Conservation (phyloP, 2,888 invertebrate genomes). For the Spialia ferax region DNA sequence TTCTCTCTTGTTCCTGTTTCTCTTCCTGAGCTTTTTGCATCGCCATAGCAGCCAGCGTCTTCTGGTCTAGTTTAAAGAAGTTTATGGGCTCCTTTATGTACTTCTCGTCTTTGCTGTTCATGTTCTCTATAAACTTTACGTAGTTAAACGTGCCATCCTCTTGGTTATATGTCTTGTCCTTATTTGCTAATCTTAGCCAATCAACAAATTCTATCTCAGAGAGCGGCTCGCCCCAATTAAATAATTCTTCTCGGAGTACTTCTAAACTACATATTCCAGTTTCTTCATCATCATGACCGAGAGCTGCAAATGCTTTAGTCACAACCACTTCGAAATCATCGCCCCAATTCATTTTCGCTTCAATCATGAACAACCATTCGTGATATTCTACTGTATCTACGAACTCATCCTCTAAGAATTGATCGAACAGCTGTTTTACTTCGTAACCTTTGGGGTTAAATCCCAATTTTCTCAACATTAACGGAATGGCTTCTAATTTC, state of each 20-base stretch:
- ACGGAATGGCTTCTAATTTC: constrained; percentile 60
- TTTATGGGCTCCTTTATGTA: constrained; percentile 75
- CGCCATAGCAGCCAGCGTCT: constrained; percentile 76
- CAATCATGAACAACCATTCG: constrained; percentile 77
- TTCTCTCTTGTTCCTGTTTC: constrained; percentile 64
- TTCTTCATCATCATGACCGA: constrained; percentile 73
- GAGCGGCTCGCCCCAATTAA: constrained; percentile 75
- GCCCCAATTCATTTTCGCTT: constrained; percentile 75
- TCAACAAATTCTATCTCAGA: constrained; percentile 72
- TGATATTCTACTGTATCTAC: constrained; percentile 76
- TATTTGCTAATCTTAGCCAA: constrained; percentile 65
- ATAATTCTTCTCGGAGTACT: constrained; percentile 65
- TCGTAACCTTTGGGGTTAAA: constrained; percentile 76
- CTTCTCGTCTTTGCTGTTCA: constrained; percentile 71
- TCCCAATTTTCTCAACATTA: constrained; percentile 74
- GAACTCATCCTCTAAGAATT: constrained; percentile 74
- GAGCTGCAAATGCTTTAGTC: constrained; percentile 67
- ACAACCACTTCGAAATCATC: constrained; percentile 74
- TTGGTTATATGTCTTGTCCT: constrained; percentile 67
- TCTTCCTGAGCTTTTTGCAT: constrained; percentile 72
- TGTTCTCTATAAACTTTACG: constrained; percentile 74
- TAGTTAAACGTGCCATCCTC: constrained; percentile 66
- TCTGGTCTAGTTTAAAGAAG: constrained; percentile 79
- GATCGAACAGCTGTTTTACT: constrained; percentile 60
- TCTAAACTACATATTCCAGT: constrained; percentile 66